Evolutionary conservation across 2,888 invertebrate genomes (phyloP).

Genomic region (Athalia cordata): DNA sequence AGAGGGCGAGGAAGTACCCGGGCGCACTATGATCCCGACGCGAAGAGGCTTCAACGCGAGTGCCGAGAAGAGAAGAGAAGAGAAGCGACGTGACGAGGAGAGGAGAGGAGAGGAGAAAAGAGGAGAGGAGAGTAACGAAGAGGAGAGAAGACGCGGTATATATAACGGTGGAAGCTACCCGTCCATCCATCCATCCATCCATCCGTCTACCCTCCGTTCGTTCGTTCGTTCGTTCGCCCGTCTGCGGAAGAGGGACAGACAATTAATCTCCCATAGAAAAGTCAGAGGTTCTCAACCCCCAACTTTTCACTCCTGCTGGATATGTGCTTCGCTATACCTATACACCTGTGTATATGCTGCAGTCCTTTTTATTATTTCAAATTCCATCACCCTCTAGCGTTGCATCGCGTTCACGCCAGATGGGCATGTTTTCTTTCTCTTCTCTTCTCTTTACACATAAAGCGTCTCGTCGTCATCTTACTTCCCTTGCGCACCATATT

Average conservation of each 20-base stretch:
- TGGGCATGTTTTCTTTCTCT: neutral
- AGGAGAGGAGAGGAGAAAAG: neutral
- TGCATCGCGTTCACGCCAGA: neutral
- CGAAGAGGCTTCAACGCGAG: constrained; percentile 50
- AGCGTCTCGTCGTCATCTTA: neutral
- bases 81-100: constrained; percentile 11
- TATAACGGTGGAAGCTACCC: too few relatives aligned
- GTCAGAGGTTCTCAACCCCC: constrained; percentile 17
- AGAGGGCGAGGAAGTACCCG: constrained; percentile 49
- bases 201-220: too few relatives aligned
- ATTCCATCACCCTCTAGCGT: constrained; percentile 23
- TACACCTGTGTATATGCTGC: neutral
- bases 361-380: constrained; percentile 24
- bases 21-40: constrained; percentile 61
- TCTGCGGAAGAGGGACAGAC: constrained; percentile 35
- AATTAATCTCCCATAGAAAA: constrained; percentile 45
- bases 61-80: neutral
- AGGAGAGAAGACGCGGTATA: neutral
- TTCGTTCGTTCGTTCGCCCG: neutral
- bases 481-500: neutral
- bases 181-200: too few relatives aligned
- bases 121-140: neutral
- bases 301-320: neutral
- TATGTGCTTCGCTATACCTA: neutral
- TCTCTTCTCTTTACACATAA: neutral